Evolutionary conservation across 2,113 vertebrate species (phyloP).

Genomic region (Passer montanus): DNA sequence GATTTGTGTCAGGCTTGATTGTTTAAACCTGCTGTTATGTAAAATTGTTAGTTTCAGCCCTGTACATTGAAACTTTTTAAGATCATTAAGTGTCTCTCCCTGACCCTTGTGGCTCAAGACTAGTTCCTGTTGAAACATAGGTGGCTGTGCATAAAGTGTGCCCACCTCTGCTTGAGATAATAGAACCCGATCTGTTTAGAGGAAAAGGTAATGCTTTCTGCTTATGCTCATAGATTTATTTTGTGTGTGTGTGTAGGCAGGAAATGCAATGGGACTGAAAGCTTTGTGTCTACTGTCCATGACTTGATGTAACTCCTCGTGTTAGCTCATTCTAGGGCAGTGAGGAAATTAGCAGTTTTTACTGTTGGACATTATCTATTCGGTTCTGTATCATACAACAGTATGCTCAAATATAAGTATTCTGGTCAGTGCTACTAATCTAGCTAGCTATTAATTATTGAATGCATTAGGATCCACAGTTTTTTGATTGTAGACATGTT

Average conservation of each 20-base stretch:
- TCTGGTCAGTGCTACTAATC: not conserved
- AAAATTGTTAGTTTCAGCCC: not conserved
- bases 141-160: not conserved
- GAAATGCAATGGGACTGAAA: not conserved
- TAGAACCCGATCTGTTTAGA: not conserved
- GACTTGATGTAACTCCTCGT: not conserved
- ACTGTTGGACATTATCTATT: not conserved
- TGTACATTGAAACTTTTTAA: not conserved
- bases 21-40: not conserved
- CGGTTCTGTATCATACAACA: not conserved
- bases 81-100: not conserved
- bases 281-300: not conserved
- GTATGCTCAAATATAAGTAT: not conserved
- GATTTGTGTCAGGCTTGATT: not conserved
- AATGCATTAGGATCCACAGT: not conserved
- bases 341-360: not conserved
- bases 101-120: not conserved
- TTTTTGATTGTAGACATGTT: not conserved
- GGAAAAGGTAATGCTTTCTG: not conserved
- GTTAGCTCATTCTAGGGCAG: not conserved
- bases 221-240: not conserved
- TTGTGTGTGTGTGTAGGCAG: not conserved
- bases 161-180: not conserved
- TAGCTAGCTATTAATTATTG: not conserved
- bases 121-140: not conserved